Base-by-base conservation (phyloP, 2,888 invertebrate species). In the Xanthorhoe designata region DNA sequence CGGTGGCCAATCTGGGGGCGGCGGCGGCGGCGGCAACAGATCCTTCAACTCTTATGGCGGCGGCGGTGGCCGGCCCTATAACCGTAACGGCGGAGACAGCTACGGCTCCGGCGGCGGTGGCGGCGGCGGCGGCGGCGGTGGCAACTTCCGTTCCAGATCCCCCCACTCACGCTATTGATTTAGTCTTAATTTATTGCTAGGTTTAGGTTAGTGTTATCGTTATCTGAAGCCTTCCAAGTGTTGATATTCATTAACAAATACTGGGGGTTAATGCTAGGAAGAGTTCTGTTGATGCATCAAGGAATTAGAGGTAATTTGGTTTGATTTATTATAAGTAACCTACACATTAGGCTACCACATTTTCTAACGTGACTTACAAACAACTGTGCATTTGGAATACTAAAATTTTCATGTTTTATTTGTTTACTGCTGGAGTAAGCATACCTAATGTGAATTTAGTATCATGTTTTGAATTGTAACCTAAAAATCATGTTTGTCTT, bases 181-280 rank as follows among this genome's bases (percentile, higher is more conserved):
- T 92, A 92, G 90, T 83, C 85, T 85, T 90, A 89, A 82, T 86
- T 80, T 81, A 80, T 78, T 73, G 76, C 88, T 92, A 92, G 92
- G 92, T 91, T 89, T 92, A 68, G 68, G 68, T 68, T 68, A 92
- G 92, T 92, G 91, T 92, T 92, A 92, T 87, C 86, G 91, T 91
- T 88, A 91, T 92, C 93, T 92, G 93, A 92, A 92, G 93, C 93
- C 92, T 93, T 92, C 90, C 89, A 87, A 88, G 91, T 91, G 87
- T 89, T 91, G 86, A 84, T 90, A 91, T 92, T 92, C 92, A 86
- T 88, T 90, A 88, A 88, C 83, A 84, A 76, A 89, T 87, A 86
- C 90, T 89, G 89, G 90, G 91, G 92, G 89, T 90, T 87, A 89
- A 89, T 89, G 85, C 89, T 89, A 81, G 85, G 87, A 87, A 87